Evolutionary conservation across 2,113 vertebrate genomes (phyloP).

Genomic region (Herpetotheres cachinnans): DNA sequence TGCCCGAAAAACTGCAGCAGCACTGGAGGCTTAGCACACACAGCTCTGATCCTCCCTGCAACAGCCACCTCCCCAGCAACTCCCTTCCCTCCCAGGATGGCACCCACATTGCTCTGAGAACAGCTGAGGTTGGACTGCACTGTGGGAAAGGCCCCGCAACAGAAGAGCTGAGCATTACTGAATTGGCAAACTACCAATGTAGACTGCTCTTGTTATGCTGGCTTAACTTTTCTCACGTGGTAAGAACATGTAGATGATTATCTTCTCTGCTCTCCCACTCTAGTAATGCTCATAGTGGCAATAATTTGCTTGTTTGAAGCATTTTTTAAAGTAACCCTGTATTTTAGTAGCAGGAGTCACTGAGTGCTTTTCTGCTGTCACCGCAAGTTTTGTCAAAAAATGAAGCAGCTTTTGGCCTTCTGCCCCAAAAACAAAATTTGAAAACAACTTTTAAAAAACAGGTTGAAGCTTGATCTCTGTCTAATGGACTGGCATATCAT

Average conservation of each 20-base stretch:
- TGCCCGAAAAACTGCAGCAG: neutral
- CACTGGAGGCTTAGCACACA: neutral
- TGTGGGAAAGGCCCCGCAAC: constrained; percentile 14
- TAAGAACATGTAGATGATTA: constrained; percentile 38
- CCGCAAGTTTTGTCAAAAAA: neutral
- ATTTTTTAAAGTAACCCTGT: neutral
- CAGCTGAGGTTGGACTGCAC: neutral
- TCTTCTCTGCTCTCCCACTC: constrained; percentile 40
- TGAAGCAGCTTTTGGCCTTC: neutral
- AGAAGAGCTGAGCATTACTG: neutral
- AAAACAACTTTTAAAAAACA: neutral
- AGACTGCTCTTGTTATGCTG: constrained; percentile 25
- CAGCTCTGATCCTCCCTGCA: neutral
- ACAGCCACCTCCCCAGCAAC: neutral
- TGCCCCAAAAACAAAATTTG: neutral
- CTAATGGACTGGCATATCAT: neutral
- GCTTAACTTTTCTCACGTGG: constrained; percentile 28
- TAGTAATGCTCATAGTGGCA: neutral
- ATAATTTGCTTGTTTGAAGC: neutral
- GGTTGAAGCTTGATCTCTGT: neutral
- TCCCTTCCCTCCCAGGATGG: neutral
- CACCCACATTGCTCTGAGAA: neutral
- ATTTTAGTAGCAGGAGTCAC: neutral
- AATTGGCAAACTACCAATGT: neutral
- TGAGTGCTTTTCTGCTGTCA: neutral